phyloP scores from a whole-genome alignment of 2,113 vertebrate genomes.

The Brachypteracias leptosomus region DNA sequence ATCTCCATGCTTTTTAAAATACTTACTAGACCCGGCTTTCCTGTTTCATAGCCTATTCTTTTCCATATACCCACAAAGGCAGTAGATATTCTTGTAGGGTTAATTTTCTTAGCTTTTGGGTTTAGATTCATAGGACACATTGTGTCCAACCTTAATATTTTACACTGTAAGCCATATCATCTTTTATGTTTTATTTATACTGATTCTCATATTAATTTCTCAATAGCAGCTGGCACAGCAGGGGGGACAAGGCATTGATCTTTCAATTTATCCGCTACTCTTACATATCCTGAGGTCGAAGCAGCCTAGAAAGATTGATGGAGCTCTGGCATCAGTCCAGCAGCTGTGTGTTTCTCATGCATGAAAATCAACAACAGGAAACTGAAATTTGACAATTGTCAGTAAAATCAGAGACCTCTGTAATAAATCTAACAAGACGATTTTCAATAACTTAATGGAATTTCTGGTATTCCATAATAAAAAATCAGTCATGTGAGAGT shows the following conservation, averaged over 20 bases:
- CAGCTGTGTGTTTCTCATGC: slow-evolving; percentile 62
- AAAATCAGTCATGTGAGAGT: slow-evolving; percentile 33
- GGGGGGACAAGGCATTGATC: slow-evolving; percentile 80
- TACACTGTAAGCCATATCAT: slow-evolving; percentile 77
- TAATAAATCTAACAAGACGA: slow-evolving; percentile 74
- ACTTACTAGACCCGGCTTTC: not conserved
- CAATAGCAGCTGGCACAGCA: slow-evolving; percentile 76
- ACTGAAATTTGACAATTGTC: slow-evolving; percentile 70
- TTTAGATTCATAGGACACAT: slow-evolving; percentile 70
- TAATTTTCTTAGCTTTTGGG: slow-evolving; percentile 69
- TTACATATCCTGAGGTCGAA: slow-evolving; percentile 74
- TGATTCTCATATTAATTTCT: slow-evolving; percentile 84
- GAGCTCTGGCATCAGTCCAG: slow-evolving; percentile 54
- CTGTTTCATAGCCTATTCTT: not conserved
- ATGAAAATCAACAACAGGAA: slow-evolving; percentile 79
- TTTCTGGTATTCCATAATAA: slow-evolving; percentile 64
- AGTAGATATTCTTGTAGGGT: slow-evolving; percentile 20
- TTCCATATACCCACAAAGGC: not conserved
- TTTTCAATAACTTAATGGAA: slow-evolving; percentile 74
- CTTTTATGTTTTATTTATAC: slow-evolving; percentile 88
- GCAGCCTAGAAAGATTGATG: slow-evolving; percentile 72
- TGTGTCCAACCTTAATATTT: slow-evolving; percentile 80
- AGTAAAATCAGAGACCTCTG: slow-evolving; percentile 62
- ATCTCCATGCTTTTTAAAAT: not conserved
- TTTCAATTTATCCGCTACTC: slow-evolving; percentile 77